These are phyloP conservation scores for Sthenelais limicola DNA, from an alignment of 2,888 invertebrate species.

Conservation along the genomic window DNA sequence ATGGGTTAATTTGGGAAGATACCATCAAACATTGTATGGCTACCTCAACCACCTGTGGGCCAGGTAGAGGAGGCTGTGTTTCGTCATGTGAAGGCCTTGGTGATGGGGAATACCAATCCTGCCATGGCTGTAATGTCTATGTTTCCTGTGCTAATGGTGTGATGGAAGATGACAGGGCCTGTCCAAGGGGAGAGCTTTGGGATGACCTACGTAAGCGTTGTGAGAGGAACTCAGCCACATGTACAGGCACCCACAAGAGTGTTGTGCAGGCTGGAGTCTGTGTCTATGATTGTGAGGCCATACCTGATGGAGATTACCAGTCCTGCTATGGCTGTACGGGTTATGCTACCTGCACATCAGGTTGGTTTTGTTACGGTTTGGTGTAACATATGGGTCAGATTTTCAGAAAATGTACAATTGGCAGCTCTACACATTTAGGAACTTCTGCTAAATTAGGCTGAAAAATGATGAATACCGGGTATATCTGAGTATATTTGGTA, in stretches of 20 bases:
- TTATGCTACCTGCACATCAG: constrained; percentile 13
- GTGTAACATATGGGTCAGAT: no score
- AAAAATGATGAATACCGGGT: no score
- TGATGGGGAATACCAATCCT: constrained; percentile 56
- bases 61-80: constrained; percentile 43
- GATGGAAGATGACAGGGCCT: constrained; percentile 29
- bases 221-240: constrained; percentile 29
- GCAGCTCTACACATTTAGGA: no score
- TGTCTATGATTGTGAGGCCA: constrained; percentile 8
- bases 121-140: constrained; percentile 55
- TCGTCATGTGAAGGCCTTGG: constrained; percentile 46
- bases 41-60: constrained; percentile 53
- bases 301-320: constrained; percentile 23
- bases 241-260: background rate
- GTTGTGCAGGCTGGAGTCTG: constrained; percentile 8
- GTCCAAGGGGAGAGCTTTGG: constrained; percentile 28
- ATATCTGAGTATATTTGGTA: no score
- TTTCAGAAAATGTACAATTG: no score
- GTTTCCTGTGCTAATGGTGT: constrained; percentile 19
- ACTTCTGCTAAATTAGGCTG: no score
- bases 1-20: constrained; percentile 56
- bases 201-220: constrained; percentile 36
- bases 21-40: constrained; percentile 53
- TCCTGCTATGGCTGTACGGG: constrained; percentile 29
- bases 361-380: background rate